Evolutionary conservation across 2,797 vertebrate genomes (phyloP).

Genomic region (Sphenodon punctatus): DNA sequence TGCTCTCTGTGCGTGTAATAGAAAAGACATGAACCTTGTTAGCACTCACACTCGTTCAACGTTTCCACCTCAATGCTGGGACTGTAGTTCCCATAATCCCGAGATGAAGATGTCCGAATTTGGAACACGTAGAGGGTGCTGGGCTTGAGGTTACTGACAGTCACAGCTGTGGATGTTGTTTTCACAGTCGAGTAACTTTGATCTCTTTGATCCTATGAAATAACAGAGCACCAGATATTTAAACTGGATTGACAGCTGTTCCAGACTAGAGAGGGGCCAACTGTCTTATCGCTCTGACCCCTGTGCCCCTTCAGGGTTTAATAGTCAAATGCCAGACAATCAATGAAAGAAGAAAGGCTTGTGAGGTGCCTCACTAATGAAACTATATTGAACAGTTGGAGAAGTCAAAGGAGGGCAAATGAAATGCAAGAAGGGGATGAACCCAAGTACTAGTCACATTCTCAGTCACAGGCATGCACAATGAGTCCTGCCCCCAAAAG

Average conservation of each 20-base stretch:
- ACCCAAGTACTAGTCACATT: background rate
- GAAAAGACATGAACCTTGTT: no score
- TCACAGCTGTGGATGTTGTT: slow-evolving; percentile 86
- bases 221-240: slow-evolving; percentile 8
- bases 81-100: slow-evolving; percentile 85
- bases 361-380: background rate
- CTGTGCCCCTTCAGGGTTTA: background rate
- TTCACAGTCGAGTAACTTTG: slow-evolving; percentile 94
- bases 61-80: slow-evolving; percentile 93
- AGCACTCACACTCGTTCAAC: slow-evolving; percentile 89
- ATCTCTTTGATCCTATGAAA: slow-evolving; percentile 89
- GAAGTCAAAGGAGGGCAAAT: background rate
- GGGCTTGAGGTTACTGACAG: slow-evolving; percentile 91
- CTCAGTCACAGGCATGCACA: background rate
- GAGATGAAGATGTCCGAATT: slow-evolving; percentile 81
- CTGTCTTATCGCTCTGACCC: background rate
- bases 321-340: background rate
- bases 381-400: background rate
- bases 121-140: slow-evolving; percentile 94
- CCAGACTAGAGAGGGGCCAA: rapidly evolving
- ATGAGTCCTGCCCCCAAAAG: background rate
- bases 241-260: background rate
- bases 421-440: rapidly evolving
- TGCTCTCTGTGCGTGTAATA: no score
- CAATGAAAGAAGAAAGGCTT: background rate